phyloP scores from a whole-genome alignment of 2,888 invertebrate species.

The Uropetala carovei region DNA sequence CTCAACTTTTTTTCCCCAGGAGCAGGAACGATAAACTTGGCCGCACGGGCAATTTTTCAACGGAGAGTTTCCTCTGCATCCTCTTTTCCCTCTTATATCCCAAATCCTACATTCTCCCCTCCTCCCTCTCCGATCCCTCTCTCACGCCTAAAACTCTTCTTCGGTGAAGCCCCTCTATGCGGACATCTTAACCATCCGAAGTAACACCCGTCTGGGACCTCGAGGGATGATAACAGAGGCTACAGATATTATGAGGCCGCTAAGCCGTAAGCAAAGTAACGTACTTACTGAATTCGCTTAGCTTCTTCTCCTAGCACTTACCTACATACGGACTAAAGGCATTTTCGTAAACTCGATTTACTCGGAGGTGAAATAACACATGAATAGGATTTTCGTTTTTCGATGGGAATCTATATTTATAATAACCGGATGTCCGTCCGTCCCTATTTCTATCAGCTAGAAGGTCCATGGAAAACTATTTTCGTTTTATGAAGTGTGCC shows the following conservation, averaged over 20 bases:
- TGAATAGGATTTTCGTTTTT: too few species aligned
- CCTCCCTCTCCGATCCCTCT: too few species aligned
- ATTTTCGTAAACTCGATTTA: too few species aligned
- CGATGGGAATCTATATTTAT: too few species aligned
- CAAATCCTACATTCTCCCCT: too few species aligned
- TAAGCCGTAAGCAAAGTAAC: background rate
- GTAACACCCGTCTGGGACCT: conserved; percentile 5
- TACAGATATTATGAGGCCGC: background rate
- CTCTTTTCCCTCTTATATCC: too few species aligned
- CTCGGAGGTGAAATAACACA: too few species aligned
- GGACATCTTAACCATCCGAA: background rate
- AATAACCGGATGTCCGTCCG: too few species aligned
- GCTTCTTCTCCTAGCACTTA: background rate
- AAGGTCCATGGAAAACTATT: too few species aligned
- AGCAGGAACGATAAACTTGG: conserved; percentile 1
- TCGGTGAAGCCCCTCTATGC: conserved; percentile 14
- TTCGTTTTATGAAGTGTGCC: too few species aligned
- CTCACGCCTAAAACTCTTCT: background rate
- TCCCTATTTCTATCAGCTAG: too few species aligned
- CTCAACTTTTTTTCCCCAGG: background rate
- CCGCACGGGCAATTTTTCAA: background rate
- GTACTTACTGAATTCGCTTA: background rate
- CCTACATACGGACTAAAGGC: too few species aligned
- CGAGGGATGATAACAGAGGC: background rate
- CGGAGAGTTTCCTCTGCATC: background rate